phyloP scores from a whole-genome alignment of 2,888 invertebrate genomes.

The Malacosoma neustria region DNA sequence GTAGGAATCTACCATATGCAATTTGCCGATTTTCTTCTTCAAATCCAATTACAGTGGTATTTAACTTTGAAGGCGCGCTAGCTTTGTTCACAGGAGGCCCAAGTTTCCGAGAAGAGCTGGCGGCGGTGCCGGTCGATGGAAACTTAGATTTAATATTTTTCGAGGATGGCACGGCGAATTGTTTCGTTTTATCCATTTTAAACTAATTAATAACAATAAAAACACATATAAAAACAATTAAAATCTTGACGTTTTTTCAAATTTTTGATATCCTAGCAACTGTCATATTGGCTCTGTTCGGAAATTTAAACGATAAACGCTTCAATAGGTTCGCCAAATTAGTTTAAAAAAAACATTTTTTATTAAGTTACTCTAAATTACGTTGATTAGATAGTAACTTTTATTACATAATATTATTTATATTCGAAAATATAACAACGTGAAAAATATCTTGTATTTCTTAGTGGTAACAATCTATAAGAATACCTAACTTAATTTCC shows the following conservation, averaged over 20 bases:
- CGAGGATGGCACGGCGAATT: slow-evolving; percentile 24
- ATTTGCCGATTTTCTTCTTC: slow-evolving; percentile 35
- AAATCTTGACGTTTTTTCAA: slow-evolving; percentile 29
- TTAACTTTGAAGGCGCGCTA: slow-evolving; percentile 24
- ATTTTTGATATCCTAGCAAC: slow-evolving; percentile 50
- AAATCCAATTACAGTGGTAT: slow-evolving; percentile 29
- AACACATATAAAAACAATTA: background rate
- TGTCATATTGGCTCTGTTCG: slow-evolving; percentile 28
- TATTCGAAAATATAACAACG: no score
- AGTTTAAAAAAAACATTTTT: no score
- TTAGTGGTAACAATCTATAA: no score
- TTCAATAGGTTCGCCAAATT: no score
- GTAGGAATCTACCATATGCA: slow-evolving; percentile 48
- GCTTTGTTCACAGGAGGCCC: slow-evolving; percentile 19
- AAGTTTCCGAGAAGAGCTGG: slow-evolving; percentile 27
- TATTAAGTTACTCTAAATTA: no score
- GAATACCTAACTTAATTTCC: no score
- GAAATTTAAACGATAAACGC: slow-evolving; percentile 22
- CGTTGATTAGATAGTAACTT: no score
- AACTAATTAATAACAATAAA: background rate
- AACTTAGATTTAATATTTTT: slow-evolving; percentile 33
- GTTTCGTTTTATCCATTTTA: slow-evolving; percentile 46
- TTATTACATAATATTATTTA: no score
- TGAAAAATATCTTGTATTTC: no score
- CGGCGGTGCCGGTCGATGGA: slow-evolving; percentile 23